A percentile compares a stretch with the other conserved stretches of the same genome.
These are phyloP conservation scores for Toxotes jaculatrix DNA, from an alignment of 2,113 vertebrate genomes.

Conservation along the genomic window DNA sequence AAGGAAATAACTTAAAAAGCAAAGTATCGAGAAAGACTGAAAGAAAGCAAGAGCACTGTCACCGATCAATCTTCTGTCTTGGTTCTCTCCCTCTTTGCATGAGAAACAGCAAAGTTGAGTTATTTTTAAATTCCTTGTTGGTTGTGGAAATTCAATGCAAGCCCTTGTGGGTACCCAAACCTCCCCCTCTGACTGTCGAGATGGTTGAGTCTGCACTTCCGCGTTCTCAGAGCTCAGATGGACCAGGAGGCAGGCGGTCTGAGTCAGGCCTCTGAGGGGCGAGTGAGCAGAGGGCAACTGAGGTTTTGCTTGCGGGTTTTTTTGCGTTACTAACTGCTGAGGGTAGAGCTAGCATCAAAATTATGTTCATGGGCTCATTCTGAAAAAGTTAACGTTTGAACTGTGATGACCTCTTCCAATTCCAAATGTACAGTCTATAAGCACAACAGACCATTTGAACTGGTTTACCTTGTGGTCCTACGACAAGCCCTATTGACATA, in stretches of 20 bases:
- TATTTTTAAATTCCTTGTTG: constrained; percentile 66
- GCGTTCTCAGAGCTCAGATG: constrained; percentile 36
- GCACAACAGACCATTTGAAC: too few species aligned
- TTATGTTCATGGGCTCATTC: not conserved
- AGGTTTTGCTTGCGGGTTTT: constrained; percentile 36
- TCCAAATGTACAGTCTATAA: too few species aligned
- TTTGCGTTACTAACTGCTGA: constrained; percentile 1
- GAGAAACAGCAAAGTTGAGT: constrained; percentile 56
- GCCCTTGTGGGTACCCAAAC: constrained; percentile 55
- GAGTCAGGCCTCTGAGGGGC: constrained; percentile 66
- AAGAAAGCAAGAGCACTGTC: constrained; percentile 26
- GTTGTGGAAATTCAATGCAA: constrained; percentile 57
- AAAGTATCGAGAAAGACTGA: constrained; percentile 4
- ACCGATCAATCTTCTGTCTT: constrained; percentile 63
- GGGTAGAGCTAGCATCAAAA: constrained; percentile 19
- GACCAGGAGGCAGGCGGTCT: constrained; percentile 63
- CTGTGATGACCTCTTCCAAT: too few species aligned
- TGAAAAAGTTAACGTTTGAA: not conserved
- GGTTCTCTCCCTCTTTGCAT: constrained; percentile 47
- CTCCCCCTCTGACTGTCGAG: constrained; percentile 22
- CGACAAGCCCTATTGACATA: too few species aligned
- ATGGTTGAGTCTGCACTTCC: constrained; percentile 71
- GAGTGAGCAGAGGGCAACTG: constrained; percentile 8
- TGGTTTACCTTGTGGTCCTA: too few species aligned
- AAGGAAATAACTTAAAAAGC: not conserved